These are phyloP conservation scores for Aplysia californica DNA, from an alignment of 1,140 invertebrate species.

Conservation along the genomic window DNA sequence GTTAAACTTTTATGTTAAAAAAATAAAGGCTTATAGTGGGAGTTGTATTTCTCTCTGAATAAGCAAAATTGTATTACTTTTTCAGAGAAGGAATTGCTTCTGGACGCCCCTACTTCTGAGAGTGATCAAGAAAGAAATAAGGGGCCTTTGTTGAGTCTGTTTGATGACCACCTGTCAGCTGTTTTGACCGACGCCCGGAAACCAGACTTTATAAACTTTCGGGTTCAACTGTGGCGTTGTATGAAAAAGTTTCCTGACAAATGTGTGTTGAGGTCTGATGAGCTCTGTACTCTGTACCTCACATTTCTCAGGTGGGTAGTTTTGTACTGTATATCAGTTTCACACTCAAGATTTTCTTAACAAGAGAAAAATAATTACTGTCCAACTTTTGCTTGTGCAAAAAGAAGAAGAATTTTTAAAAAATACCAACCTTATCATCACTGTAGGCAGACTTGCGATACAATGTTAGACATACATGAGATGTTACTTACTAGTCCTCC, in stretches of 20 bases:
- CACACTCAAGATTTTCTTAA: too few relatives aligned
- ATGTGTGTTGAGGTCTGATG: slow-evolving; percentile 82
- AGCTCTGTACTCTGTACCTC: slow-evolving; percentile 82
- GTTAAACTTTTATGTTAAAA: too few relatives aligned
- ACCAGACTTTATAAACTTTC: slow-evolving; percentile 67
- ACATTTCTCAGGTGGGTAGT: slow-evolving; percentile 70
- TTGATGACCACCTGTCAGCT: not conserved
- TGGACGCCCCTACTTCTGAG: too few relatives aligned
- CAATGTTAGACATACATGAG: too few relatives aligned
- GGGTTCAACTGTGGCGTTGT: slow-evolving; percentile 82
- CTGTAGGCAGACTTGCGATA: too few relatives aligned
- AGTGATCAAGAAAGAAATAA: too few relatives aligned
- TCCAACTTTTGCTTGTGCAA: too few relatives aligned
- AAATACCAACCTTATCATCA: too few relatives aligned
- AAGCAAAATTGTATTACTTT: not conserved
- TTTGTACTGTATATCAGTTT: not conserved
- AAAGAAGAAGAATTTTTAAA: too few relatives aligned
- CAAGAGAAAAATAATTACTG: too few relatives aligned
- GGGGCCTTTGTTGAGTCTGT: not conserved
- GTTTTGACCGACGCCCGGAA: not conserved
- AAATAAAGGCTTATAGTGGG: not conserved
- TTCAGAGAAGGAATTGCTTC: not conserved
- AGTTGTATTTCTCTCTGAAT: not conserved
- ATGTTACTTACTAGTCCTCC: too few relatives aligned
- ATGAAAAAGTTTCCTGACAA: slow-evolving; percentile 80